Evolutionary conservation across 2,888 invertebrate species (phyloP), one percentile per base, ranked within the genome.

Genomic region (Troglohyphantes excavatus): DNA sequence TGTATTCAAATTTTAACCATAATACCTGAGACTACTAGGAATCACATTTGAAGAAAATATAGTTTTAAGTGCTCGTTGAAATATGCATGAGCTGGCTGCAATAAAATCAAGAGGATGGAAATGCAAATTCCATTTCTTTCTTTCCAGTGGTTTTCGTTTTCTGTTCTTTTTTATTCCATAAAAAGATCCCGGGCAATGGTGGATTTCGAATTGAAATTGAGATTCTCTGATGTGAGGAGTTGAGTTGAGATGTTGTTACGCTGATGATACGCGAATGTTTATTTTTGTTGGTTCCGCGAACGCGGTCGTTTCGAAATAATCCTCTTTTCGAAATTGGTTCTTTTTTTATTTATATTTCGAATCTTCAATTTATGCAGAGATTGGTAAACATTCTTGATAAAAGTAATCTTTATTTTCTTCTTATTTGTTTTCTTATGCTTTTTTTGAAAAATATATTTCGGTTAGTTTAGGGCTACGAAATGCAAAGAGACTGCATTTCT

Each of bases 31-130:
- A 53, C 9, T 53, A 17, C n/a, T 9, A 53, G 53, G 2, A 72
- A 39, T 53, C 73, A 46, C 73, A 83, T 83, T 73, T 63, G 65
- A 27, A 46, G 83, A 83, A 83, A 83, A 83, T 83, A 83, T 70
- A 73, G 73, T 83, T 83, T 83, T 83, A 83, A 83, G 83, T 83
- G 65, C 73, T 27, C 73, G 61, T 73, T 83, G 83, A 83, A 83
- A 83, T 83, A 83, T 83, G 73, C 73, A 83, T 83, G 83, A 83
- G 83, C 33, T 21, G 17, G 39, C 2, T 26, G 72, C 63, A 73
- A 83, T 83, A 83, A 83, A 83, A 83, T 73, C 73, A 73, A 53
- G 43, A 65, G 53, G 72, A 19, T 39, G 73, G 63, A 73, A 73
- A 73, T 73, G 61, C 29, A 73, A 73, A 83, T 83, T 83, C 73